These are phyloP conservation scores for Acanthococcus lagerstroemiae DNA, from an alignment of 2,888 invertebrate species.

Conservation along the genomic window DNA sequence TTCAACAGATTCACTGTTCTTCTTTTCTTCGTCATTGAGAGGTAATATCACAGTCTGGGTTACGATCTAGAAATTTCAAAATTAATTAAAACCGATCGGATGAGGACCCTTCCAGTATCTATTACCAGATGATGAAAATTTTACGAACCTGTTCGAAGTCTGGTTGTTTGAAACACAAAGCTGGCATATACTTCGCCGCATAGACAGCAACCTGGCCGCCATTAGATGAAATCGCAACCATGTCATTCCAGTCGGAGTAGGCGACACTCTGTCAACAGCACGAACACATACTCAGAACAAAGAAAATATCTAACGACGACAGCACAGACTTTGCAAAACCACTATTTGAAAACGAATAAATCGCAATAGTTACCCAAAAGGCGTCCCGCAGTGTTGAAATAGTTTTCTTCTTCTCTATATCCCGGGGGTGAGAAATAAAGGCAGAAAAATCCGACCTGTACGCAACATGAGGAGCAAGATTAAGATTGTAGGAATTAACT, in stretches of 20 bases:
- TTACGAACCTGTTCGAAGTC: slow-evolving; percentile 17
- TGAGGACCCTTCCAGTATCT: too few relatives aligned
- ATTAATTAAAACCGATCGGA: too few relatives aligned
- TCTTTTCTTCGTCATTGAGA: slow-evolving; percentile 8
- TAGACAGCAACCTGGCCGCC: slow-evolving; percentile 7
- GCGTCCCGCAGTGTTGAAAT: slow-evolving; percentile 8
- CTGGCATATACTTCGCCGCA: slow-evolving; percentile 12
- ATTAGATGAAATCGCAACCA: slow-evolving; percentile 12
- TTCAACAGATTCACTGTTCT: neutral
- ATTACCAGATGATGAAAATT: neutral
- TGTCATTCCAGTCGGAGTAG: slow-evolving; percentile 21
- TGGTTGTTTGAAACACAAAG: slow-evolving; percentile 2
- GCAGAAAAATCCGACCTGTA: neutral
- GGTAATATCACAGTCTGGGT: slow-evolving; percentile 3
- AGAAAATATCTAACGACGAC: neutral
- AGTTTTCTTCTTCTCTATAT: slow-evolving; percentile 14
- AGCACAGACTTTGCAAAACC: neutral
- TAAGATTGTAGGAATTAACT: too few relatives aligned
- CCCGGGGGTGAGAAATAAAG: slow-evolving; percentile 7
- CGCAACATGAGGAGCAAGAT: too few relatives aligned
- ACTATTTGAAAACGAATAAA: too few relatives aligned
- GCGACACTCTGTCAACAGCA: slow-evolving; percentile 12
- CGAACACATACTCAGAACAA: neutral
- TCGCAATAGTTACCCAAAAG: slow-evolving; percentile 5
- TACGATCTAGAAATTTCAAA: neutral